These are phyloP conservation scores for Baryphthengus martii DNA, from an alignment of 2,113 vertebrate species.

Conservation along the genomic window DNA sequence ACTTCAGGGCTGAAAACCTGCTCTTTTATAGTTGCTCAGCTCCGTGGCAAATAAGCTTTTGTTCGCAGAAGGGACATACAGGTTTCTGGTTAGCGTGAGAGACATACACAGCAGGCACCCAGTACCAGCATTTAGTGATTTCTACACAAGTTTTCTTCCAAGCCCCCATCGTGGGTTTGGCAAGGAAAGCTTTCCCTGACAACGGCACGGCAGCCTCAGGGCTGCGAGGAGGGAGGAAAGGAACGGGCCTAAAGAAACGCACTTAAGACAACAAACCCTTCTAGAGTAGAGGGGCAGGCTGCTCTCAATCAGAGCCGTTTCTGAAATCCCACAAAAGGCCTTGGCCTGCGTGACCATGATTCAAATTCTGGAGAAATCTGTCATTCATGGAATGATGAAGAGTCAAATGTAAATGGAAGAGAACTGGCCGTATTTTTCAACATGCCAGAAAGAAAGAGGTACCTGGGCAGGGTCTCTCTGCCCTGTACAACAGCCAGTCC, in stretches of 20 bases:
- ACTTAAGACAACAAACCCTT: background rate
- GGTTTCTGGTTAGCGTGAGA: background rate
- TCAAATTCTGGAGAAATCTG: background rate
- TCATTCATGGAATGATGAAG: background rate
- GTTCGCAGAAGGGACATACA: background rate
- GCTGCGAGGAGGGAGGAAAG: background rate
- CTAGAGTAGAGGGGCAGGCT: background rate
- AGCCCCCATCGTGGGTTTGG: background rate
- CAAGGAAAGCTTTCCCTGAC: background rate
- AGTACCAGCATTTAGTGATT: background rate
- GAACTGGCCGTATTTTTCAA: background rate
- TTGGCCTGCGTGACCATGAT: background rate
- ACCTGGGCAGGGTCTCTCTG: background rate
- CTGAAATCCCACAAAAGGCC: background rate
- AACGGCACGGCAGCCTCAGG: background rate
- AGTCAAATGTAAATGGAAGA: background rate
- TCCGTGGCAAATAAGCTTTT: background rate
- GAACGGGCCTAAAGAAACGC: background rate
- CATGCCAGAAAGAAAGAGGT: background rate
- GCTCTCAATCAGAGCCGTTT: background rate
- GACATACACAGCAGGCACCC: background rate
- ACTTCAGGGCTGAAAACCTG: background rate
- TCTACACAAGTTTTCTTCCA: background rate
- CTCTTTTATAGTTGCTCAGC: constrained; percentile 26
- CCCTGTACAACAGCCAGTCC: background rate